Evolutionary conservation across 2,797 vertebrate species (phyloP).

Genomic region (Nasua narica): DNA sequence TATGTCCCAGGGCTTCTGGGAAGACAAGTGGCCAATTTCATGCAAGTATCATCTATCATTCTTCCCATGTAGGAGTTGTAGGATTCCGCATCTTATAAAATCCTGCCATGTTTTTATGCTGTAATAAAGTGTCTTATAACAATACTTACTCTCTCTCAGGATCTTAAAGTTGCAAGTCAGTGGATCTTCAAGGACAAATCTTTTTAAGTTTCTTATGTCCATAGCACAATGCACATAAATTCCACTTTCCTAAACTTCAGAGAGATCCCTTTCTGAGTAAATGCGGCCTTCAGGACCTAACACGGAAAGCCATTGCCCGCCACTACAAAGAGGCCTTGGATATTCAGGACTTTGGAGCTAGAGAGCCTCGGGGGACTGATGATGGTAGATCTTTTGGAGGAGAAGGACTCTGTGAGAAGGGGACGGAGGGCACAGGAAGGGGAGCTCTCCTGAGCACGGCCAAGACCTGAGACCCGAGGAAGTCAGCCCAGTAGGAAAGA

Average conservation of each 20-base stretch:
- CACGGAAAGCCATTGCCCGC: background rate
- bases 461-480: background rate
- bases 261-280: background rate
- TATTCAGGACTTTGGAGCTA: background rate
- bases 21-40: background rate
- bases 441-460: background rate
- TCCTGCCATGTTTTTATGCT: background rate
- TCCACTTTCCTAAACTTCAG: background rate
- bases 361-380: fast-evolving
- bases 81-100: background rate
- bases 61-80: background rate
- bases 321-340: background rate
- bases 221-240: background rate
- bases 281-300: background rate
- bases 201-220: background rate
- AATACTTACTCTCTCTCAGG: background rate
- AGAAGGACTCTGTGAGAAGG: background rate
- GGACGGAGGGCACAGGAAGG: background rate
- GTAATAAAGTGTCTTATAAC: background rate
- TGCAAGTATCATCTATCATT: background rate
- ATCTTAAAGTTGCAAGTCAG: background rate
- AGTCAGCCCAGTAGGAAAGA: background rate
- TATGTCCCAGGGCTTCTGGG: background rate
- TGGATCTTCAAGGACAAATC: background rate
- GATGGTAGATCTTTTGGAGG: background rate